Base-by-base conservation (phyloP, 1,140 invertebrate genomes). In the Aplysia californica region DNA sequence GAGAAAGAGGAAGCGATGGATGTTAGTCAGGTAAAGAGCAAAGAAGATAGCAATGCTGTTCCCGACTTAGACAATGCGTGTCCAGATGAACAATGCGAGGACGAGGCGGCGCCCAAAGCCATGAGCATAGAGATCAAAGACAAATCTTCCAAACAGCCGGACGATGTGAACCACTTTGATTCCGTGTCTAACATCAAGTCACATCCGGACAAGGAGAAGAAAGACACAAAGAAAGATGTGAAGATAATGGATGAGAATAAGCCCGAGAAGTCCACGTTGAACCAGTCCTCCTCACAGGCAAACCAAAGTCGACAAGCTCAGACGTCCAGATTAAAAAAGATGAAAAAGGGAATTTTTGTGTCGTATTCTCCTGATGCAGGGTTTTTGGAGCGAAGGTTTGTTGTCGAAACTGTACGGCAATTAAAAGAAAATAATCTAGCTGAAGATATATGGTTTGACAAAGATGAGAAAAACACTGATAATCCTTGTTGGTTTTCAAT, bases 401-500 rank as follows among this genome's bases (percentile, higher is more conserved):
- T 89, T 23, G 86, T 86, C 4, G 87, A 89, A 80, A 83, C 83
- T 35, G 83, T 87, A 2, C 75, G 82, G 26, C 87, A 89, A 72
- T 72, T 89, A 31, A 89, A 89, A 64, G 88, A 88, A 74, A 89
- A 88, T 76, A 87, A 88, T 68, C 68, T 88, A 29, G 85, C 85
- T 10, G 88, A 89, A 71, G 88, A 89, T 69, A 83, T 89, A 59
- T 88, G 87, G 87, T 88, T 89, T 81, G 88, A 89, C 72, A 89
- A 88, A 72, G 88, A 89, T 78, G 88, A 89, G 70, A 84, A 84
- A 39, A 87, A 84, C 61, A 88, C 84, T 10, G 87, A 86, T 72
- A 88, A 84, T 72, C 87, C 87, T 3, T 84, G 82, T 50, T 89
- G 88, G 88, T 88, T 89, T 75, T 86, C 86, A 10, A 38, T 85